A percentile compares a stretch with the other conserved stretches of the same genome.
Conservation (phyloP, 2,888 invertebrate species). For the Thera obeliscata region DNA sequence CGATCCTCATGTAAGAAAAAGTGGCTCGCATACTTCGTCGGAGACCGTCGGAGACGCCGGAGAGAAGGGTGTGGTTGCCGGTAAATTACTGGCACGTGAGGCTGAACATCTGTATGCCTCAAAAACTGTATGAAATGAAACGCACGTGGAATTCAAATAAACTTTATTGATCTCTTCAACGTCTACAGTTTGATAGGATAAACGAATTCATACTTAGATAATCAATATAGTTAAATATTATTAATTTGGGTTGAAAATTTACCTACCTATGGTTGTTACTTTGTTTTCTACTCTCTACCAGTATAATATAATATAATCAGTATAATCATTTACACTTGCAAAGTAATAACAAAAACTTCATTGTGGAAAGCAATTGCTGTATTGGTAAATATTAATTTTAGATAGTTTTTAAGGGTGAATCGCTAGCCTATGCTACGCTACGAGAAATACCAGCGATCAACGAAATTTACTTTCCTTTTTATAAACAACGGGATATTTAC, state of each 20-base stretch:
- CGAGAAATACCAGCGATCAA: background rate
- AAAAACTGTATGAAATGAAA: slow-evolving; percentile 50
- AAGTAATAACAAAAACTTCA: no score
- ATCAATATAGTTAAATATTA: slow-evolving; percentile 17
- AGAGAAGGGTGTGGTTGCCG: no score
- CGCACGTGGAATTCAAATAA: slow-evolving; percentile 71
- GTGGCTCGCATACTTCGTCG: no score
- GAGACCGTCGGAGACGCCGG: no score
- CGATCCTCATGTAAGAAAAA: no score
- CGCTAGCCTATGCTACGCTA: no score
- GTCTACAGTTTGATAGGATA: slow-evolving; percentile 65
- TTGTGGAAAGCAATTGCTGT: background rate
- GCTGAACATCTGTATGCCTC: no score
- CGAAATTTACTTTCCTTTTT: background rate
- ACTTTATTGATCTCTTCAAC: slow-evolving; percentile 78
- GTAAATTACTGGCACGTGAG: no score
- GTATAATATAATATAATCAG: no score
- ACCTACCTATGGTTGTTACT: background rate
- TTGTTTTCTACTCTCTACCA: background rate
- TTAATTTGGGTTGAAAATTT: slow-evolving; percentile 5
- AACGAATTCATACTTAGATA: slow-evolving; percentile 21
- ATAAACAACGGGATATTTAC: no score
- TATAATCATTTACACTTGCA: background rate
- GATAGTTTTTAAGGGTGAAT: background rate
- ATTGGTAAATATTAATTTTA: background rate